Evolutionary conservation across 1,140 invertebrate genomes (phyloP).

Genomic region (Drosophila pallidifrons): DNA sequence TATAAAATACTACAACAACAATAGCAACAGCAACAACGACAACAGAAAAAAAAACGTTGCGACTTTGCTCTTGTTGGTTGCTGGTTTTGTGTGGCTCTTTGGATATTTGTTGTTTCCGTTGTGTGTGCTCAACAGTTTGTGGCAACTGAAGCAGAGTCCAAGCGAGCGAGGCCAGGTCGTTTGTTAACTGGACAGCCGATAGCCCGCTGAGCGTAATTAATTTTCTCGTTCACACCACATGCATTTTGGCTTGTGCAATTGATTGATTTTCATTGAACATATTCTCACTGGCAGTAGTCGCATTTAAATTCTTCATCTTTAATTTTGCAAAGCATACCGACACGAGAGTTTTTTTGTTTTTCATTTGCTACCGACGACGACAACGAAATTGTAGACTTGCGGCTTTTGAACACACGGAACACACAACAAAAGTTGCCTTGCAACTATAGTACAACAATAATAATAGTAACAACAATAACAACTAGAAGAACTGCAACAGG

Average conservation of each 20-base stretch:
- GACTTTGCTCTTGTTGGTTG: neutral
- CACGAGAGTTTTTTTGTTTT: slow-evolving; percentile 9
- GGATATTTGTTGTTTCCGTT: neutral
- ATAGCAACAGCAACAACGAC: no score
- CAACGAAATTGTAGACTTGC: slow-evolving; percentile 3
- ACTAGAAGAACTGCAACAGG: slow-evolving; percentile 29
- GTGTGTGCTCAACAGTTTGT: slow-evolving; percentile 40
- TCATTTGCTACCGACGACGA: neutral
- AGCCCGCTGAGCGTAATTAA: slow-evolving; percentile 68
- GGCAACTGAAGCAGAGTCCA: slow-evolving; percentile 2
- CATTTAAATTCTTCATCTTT: slow-evolving; percentile 37
- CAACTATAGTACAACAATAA: slow-evolving; percentile 15
- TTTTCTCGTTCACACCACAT: slow-evolving; percentile 71
- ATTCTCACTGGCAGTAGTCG: slow-evolving; percentile 30
- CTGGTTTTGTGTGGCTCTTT: neutral
- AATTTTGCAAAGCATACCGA: neutral
- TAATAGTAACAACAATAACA: slow-evolving; percentile 2
- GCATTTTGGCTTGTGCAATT: slow-evolving; percentile 65
- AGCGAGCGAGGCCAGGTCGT: neutral
- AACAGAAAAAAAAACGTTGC: slow-evolving; percentile 2
- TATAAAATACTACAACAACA: neutral
- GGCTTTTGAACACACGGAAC: slow-evolving; percentile 6
- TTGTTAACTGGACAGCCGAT: slow-evolving; percentile 39
- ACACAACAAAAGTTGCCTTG: slow-evolving; percentile 4
- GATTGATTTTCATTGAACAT: slow-evolving; percentile 69